These are phyloP conservation scores for Strigamia maritima DNA, from an alignment of 2,888 invertebrate species.

Conservation along the genomic window DNA sequence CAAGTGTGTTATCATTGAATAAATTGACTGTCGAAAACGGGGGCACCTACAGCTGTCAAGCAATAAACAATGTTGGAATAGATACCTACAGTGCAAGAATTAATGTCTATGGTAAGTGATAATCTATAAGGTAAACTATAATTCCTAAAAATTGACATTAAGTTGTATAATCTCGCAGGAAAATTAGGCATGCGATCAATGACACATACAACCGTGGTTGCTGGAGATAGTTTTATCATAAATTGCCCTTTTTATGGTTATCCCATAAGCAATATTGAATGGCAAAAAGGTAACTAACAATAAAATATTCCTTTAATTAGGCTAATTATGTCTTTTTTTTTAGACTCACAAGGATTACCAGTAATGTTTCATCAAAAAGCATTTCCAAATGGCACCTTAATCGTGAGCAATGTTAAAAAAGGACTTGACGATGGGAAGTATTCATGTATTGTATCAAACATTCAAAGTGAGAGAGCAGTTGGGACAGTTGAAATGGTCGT, in stretches of 20 bases:
- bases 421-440: not conserved
- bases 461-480: not conserved
- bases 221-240: not conserved
- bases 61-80: not conserved
- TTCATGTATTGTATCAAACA: not conserved
- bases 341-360: not conserved
- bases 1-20: not conserved
- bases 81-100: not conserved
- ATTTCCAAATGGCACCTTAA: not conserved
- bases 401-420: not conserved
- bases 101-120: not conserved
- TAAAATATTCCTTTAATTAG: not conserved
- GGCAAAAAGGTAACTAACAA: not conserved
- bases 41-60: not conserved
- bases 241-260: not conserved
- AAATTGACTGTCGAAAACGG: not conserved
- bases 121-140: no score
- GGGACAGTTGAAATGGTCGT: not conserved
- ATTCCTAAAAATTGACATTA: no score
- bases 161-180: not conserved
- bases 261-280: not conserved
- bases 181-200: not conserved
- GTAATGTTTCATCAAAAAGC: not conserved
- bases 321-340: no score
- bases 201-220: not conserved